Conservation (phyloP, 2,888 invertebrate species). For the Apodemia zela region DNA sequence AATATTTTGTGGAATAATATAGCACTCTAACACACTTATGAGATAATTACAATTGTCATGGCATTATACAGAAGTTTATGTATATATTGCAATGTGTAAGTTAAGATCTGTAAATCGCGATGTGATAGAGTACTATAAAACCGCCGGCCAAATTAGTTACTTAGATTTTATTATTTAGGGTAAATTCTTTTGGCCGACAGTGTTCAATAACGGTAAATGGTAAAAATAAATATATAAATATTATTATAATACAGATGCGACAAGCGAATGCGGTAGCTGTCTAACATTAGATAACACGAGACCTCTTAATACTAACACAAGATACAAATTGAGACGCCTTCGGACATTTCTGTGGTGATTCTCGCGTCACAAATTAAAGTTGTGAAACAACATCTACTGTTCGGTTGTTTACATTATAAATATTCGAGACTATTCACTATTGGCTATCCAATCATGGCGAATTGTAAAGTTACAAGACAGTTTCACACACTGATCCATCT, state of each 20-base stretch:
- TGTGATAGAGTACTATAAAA: not conserved
- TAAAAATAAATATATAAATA: conserved; percentile 19
- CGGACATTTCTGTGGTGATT: conserved; percentile 18
- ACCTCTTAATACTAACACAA: conserved; percentile 70
- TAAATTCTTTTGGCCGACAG: conserved; percentile 30
- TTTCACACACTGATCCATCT: not conserved
- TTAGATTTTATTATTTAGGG: not conserved
- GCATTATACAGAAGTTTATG: no score
- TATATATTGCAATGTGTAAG: no score
- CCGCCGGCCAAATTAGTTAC: not conserved
- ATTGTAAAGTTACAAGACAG: not conserved
- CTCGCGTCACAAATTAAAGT: conserved; percentile 28
- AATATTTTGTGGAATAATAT: conserved; percentile 15
- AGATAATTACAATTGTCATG: not conserved
- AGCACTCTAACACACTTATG: not conserved
- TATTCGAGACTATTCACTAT: not conserved
- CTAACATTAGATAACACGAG: conserved; percentile 76
- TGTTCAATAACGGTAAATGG: conserved; percentile 24
- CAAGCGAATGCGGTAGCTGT: conserved; percentile 70
- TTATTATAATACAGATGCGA: conserved; percentile 37
- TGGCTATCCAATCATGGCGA: not conserved
- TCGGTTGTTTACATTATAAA: not conserved
- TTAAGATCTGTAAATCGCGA: no score
- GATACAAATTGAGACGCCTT: conserved; percentile 41
- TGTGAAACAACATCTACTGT: conserved; percentile 1